Base-by-base conservation (phyloP, 2,113 vertebrate species). In the Pelodiscus sinensis region DNA sequence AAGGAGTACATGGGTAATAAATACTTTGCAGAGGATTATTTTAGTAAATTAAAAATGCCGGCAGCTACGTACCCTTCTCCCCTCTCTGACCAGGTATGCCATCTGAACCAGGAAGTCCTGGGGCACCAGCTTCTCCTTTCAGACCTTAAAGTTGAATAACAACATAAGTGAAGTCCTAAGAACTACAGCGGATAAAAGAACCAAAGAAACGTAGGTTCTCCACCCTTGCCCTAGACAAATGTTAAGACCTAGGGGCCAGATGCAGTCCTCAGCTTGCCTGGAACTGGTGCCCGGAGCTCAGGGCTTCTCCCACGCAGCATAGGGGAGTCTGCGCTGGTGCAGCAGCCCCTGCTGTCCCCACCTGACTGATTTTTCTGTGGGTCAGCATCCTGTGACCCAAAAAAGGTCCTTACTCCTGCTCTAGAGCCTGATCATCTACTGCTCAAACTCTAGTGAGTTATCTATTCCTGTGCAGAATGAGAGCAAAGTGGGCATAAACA, bases 1-100 rank as follows among this genome's bases (percentile, higher is more conserved):
- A 21, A 60, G 97, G 65, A 7, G 21, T 25, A 24, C 6, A 50
- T 51, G 77, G 9, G 24, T 87, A 52, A 86, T 19, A 83, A 87
- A 78, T 25, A 35, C 16, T 15, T 50, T 56, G 50, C 31, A 65
- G 77, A 55, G 5, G 9, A 82, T 21, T 50, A 56, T 77, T 55
- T 78, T n/a, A 13, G 86, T 13, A 73, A 57, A 16, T 13, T 50
- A n/a, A 0, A 51, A 79, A 4, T 52, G 19, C 50, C 16, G 29
- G 3, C 14, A 50, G 11, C 0, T 3, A 25, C 8, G 87, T 94
- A 98, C 98, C 98, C 51, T 96, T 95, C 22, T 97, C 94, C n/a
- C 98, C 98, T 94, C 95, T 98, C 92, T 94, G 79, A 58, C 98
- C 98, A 58, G 92, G 31, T 55, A 9, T 77, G 54, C 98, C 98